A percentile compares a stretch with the other conserved stretches of the same genome.
Conservation (phyloP, 2,888 invertebrate species). For the Helleia helle region DNA sequence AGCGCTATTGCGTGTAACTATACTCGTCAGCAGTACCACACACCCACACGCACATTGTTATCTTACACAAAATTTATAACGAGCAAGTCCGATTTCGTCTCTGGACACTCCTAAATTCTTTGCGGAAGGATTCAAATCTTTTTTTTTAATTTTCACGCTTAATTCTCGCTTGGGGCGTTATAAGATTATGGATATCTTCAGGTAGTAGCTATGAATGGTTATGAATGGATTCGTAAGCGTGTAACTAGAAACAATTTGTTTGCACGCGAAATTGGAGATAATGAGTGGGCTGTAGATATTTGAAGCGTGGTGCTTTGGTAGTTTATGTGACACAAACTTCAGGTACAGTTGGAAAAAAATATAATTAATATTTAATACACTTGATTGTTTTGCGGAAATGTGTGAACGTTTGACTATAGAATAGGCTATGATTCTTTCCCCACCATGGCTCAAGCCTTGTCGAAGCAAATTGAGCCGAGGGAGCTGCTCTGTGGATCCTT, state of each 20-base stretch:
- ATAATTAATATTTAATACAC: too few relatives aligned
- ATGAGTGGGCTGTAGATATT: neutral
- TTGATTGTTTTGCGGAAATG: too few relatives aligned
- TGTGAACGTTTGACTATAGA: too few relatives aligned
- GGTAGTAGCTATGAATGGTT: constrained; percentile 45
- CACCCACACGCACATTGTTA: constrained; percentile 70
- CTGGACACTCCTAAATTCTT: constrained; percentile 69
- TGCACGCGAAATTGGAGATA: constrained; percentile 2
- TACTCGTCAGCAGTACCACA: constrained; percentile 69
- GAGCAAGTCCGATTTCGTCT: constrained; percentile 65
- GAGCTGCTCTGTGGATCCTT: too few relatives aligned
- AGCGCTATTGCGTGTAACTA: constrained; percentile 73
- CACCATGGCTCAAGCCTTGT: too few relatives aligned
- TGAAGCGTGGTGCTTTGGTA: too few relatives aligned
- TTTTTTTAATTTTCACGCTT: constrained; percentile 46
- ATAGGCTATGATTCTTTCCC: too few relatives aligned
- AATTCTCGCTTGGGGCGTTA: constrained; percentile 39
- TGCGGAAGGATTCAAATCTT: constrained; percentile 53
- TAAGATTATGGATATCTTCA: constrained; percentile 46
- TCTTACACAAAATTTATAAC: constrained; percentile 72
- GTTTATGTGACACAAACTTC: too few relatives aligned
- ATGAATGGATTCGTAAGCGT: constrained; percentile 29
- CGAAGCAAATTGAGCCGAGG: too few relatives aligned
- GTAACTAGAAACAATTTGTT: neutral
- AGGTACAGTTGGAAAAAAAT: too few relatives aligned